Conservation (phyloP, 2,113 vertebrate species). For the Columba livia region DNA sequence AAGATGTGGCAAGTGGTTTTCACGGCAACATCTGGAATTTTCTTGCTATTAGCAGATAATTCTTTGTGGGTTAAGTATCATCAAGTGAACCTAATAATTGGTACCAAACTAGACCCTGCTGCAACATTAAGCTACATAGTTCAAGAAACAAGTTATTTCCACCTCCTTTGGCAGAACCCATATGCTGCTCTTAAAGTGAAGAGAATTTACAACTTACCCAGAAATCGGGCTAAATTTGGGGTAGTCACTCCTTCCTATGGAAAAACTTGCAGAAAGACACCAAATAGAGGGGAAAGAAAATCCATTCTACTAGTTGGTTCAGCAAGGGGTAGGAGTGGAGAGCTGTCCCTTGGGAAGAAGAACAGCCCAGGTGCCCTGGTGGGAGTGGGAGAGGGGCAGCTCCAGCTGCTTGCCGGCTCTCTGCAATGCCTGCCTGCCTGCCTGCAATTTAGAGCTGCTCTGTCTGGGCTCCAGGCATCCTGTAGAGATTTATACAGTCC, state of each 20-base stretch:
- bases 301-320: background rate
- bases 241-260: background rate
- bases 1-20: background rate
- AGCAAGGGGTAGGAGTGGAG: background rate
- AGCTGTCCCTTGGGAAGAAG: background rate
- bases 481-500: background rate
- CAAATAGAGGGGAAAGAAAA: background rate
- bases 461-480: background rate
- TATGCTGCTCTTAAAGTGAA: background rate
- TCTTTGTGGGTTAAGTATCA: background rate
- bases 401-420: background rate
- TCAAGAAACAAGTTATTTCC: background rate
- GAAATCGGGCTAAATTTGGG: background rate
- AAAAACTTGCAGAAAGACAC: background rate
- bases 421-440: background rate
- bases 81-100: background rate
- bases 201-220: background rate
- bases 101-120: accelerated
- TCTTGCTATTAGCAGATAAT: background rate
- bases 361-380: accelerated
- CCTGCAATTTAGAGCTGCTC: background rate
- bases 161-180: background rate
- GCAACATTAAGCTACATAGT: background rate
- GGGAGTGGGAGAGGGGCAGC: background rate
- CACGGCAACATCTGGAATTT: background rate